phyloP scores from a whole-genome alignment of 2,797 vertebrate species.

The Enteromius paludinosus region DNA sequence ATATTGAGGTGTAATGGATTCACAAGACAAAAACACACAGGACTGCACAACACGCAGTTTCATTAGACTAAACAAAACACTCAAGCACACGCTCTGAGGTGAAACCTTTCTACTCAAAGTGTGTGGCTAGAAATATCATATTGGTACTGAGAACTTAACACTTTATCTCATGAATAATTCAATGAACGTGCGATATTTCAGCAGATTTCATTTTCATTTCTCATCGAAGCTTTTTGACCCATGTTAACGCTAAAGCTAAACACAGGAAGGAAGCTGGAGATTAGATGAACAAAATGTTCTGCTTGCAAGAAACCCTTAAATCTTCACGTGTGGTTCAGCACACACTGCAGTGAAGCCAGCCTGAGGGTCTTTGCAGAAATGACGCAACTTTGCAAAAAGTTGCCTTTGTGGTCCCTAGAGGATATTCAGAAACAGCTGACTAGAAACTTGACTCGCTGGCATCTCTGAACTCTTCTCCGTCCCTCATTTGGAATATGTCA shows the following conservation, averaged over 20 bases:
- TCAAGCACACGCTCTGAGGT: background rate
- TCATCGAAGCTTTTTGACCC: background rate
- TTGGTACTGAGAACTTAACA: background rate
- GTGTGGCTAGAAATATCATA: background rate
- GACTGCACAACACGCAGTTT: slow-evolving; percentile 2
- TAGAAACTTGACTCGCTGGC: background rate
- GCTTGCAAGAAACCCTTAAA: slow-evolving; percentile 23
- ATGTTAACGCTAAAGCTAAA: slow-evolving; percentile 20
- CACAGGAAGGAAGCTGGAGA: slow-evolving; percentile 60
- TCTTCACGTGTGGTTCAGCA: slow-evolving; percentile 35
- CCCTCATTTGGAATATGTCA: background rate
- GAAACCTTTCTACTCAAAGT: background rate
- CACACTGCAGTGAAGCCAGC: slow-evolving; percentile 32
- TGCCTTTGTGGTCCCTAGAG: slow-evolving; percentile 13
- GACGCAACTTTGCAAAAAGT: slow-evolving; percentile 49
- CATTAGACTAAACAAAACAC: background rate
- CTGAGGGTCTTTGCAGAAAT: slow-evolving; percentile 57
- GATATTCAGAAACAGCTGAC: slow-evolving; percentile 43
- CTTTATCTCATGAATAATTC: background rate
- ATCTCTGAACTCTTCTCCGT: background rate
- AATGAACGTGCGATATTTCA: background rate
- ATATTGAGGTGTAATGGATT: slow-evolving; percentile 6
- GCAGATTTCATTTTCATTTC: background rate
- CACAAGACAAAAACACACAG: background rate
- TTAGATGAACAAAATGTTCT: slow-evolving; percentile 27